Conservation (phyloP, 30 jellyfish, hydroid and myxozoan species). For the Aurelia aurita region DNA sequence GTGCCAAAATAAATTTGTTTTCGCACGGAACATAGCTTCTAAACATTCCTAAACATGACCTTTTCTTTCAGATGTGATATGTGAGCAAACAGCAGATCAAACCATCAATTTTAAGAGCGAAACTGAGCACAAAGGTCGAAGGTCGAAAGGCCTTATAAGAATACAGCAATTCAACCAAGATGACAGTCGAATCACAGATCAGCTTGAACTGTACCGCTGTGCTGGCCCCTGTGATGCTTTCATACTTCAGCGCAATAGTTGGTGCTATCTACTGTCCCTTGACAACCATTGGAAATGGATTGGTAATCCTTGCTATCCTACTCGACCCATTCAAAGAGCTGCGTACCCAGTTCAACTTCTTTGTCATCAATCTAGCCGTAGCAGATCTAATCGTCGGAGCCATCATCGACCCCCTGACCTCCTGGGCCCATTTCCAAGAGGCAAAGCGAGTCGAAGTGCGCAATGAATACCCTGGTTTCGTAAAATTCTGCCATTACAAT, state of each 20-base stretch:
- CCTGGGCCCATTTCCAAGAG: slow-evolving; percentile 64
- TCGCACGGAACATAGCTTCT: no score
- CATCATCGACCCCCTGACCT: slow-evolving; percentile 56
- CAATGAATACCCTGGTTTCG: slow-evolving; percentile 31
- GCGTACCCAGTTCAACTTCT: slow-evolving; percentile 74
- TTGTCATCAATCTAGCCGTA: slow-evolving; percentile 61
- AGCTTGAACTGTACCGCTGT: slow-evolving; percentile 60
- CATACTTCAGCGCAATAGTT: slow-evolving; percentile 47
- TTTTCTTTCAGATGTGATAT: no score
- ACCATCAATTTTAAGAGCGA: no score
- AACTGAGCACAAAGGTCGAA: no score
- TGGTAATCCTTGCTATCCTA: slow-evolving; percentile 48
- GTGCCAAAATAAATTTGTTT: no score
- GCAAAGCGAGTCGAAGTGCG: slow-evolving; percentile 54
- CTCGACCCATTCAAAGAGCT: slow-evolving; percentile 65
- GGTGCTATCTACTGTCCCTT: slow-evolving; percentile 45
- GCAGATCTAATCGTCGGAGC: slow-evolving; percentile 71
- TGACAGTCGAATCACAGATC: slow-evolving; percentile 56
- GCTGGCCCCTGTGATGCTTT: slow-evolving; percentile 47
- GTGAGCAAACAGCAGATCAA: no score
- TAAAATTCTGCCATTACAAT: slow-evolving; percentile 40
- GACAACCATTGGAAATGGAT: slow-evolving; percentile 61
- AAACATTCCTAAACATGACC: no score
- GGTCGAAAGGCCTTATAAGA: no score
- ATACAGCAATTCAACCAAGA: neutral